These are phyloP conservation scores for Poecilia latipinna DNA, from an alignment of 2,113 vertebrate species.

Conservation along the genomic window DNA sequence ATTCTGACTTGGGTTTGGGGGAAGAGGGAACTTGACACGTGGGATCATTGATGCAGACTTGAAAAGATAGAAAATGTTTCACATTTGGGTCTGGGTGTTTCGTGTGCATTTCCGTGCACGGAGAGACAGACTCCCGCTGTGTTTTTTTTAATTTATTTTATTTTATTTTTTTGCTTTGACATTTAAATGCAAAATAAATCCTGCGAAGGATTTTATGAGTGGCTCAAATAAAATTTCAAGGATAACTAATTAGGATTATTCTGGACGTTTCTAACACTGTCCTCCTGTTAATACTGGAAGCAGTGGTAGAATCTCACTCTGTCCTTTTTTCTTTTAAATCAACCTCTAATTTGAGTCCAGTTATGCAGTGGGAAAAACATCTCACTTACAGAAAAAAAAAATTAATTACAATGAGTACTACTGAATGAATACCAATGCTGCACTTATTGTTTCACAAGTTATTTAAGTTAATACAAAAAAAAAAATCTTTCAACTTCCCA, in stretches of 20 bases:
- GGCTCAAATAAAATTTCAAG: conserved; percentile 36
- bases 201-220: not conserved
- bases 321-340: too few species aligned
- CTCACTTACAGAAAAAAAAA: not conserved
- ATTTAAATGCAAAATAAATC: conserved; percentile 14
- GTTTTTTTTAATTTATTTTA: not conserved
- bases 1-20: not conserved
- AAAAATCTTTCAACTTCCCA: not conserved
- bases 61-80: conserved; percentile 16
- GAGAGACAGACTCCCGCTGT: not conserved
- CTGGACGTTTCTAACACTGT: not conserved
- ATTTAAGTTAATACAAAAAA: too few species aligned
- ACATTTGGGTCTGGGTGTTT: conserved; percentile 6
- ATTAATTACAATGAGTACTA: not conserved
- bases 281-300: not conserved
- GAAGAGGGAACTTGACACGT: not conserved
- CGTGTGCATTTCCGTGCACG: not conserved
- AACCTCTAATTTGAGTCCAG: too few species aligned
- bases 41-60: conserved; percentile 11
- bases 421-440: too few species aligned
- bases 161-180: conserved; percentile 4
- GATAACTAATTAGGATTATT: conserved; percentile 33
- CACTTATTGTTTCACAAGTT: too few species aligned
- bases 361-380: not conserved
- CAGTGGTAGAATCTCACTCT: not conserved